These are phyloP conservation scores for Taxidea taxus DNA, from an alignment of 2,113 vertebrate species.

Conservation along the genomic window DNA sequence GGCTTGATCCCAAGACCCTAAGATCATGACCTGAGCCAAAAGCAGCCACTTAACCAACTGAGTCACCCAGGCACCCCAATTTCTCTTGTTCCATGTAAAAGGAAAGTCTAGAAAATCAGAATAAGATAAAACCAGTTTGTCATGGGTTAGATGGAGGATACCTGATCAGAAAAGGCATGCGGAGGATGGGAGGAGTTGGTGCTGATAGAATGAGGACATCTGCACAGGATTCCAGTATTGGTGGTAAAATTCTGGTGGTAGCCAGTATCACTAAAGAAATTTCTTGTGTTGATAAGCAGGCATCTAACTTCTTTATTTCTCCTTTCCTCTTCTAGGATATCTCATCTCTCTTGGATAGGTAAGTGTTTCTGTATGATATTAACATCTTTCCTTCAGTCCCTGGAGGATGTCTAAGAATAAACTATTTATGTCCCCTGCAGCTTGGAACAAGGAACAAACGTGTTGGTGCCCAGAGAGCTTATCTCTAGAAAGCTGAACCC, in stretches of 20 bases:
- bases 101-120: conserved; percentile 31
- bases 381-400: not conserved
- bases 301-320: conserved; percentile 31
- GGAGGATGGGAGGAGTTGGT: not conserved
- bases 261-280: not conserved
- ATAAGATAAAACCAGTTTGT: not conserved
- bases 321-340: conserved; percentile 62
- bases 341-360: conserved; percentile 39
- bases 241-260: not conserved
- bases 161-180: not conserved
- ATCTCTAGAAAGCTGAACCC: conserved; percentile 49
- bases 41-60: too few relatives aligned
- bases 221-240: not conserved
- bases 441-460: conserved; percentile 40
- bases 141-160: not conserved
- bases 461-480: not conserved
- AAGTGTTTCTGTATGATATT: not conserved
- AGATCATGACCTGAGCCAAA: too few relatives aligned
- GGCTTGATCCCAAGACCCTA: too few relatives aligned
- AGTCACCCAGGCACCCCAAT: too few relatives aligned
- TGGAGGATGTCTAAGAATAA: conserved; percentile 19
- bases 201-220: not conserved
- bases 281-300: not conserved
- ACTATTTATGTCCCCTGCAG: conserved; percentile 34
- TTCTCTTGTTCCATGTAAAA: not conserved